phyloP scores from a whole-genome alignment of 2,797 vertebrate genomes.

The Lemur catta region DNA sequence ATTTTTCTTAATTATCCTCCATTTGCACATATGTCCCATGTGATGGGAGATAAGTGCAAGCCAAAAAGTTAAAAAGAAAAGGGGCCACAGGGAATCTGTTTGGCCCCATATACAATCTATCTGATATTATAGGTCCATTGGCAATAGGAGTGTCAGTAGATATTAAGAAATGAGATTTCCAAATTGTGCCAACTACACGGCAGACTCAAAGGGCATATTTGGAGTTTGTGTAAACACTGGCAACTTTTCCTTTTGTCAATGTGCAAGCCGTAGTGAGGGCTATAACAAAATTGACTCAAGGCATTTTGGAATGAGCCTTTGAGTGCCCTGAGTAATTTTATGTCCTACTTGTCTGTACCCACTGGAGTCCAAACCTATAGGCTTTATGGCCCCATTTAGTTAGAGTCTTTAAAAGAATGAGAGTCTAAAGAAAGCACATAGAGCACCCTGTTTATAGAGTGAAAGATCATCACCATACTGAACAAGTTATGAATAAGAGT shows the following conservation, averaged over 20 bases:
- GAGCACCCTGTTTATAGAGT: not conserved
- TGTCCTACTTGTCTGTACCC: not conserved
- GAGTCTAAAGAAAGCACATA: not conserved
- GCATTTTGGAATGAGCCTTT: not conserved
- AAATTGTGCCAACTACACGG: not conserved
- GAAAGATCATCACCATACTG: not conserved
- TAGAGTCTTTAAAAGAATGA: not conserved
- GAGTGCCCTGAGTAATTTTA: not conserved
- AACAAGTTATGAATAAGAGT: not conserved
- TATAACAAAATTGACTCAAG: not conserved
- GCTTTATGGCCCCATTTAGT: not conserved
- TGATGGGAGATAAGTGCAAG: not conserved
- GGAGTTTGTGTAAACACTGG: not conserved
- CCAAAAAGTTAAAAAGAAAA: not conserved
- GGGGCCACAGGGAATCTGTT: not conserved
- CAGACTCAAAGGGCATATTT: not conserved
- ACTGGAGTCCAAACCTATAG: not conserved
- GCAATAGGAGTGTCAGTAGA: not conserved
- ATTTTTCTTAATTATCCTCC: not conserved
- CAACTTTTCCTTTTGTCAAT: not conserved
- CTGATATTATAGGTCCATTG: not conserved
- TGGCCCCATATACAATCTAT: not conserved
- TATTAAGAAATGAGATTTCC: not conserved
- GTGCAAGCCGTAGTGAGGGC: not conserved
- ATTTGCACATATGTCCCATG: not conserved